Evolutionary conservation across 2,888 invertebrate genomes (phyloP).

Genomic region (Timandra comae): DNA sequence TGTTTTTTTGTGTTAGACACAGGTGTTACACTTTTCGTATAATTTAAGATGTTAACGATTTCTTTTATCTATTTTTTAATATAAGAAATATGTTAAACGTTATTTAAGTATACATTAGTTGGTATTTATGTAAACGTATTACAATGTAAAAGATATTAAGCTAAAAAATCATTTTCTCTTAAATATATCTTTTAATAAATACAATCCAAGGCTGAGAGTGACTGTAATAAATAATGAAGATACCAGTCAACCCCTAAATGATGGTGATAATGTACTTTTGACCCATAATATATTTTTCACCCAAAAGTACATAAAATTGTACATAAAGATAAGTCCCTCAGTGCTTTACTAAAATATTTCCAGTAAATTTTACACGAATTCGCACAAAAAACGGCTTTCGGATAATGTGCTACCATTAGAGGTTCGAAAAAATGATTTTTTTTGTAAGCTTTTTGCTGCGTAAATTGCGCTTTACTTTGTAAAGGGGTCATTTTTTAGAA

Average conservation of each 20-base stretch:
- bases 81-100: too few relatives aligned
- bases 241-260: conserved; percentile 38
- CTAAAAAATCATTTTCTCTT: too few relatives aligned
- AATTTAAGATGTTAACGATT: too few relatives aligned
- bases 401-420: conserved; percentile 62
- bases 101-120: too few relatives aligned
- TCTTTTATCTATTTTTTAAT: too few relatives aligned
- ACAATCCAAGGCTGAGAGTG: too few relatives aligned
- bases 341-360: conserved; percentile 48
- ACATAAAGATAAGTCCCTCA: conserved; percentile 61
- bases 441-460: conserved; percentile 41
- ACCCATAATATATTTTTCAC: conserved; percentile 4
- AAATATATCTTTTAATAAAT: too few relatives aligned
- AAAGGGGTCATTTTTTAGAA: conserved; percentile 26
- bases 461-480: conserved; percentile 25
- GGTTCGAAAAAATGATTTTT: conserved; percentile 52
- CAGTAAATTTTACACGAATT: conserved; percentile 58
- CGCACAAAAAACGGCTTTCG: conserved; percentile 55
- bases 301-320: conserved; percentile 58
- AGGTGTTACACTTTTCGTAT: too few relatives aligned
- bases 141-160: too few relatives aligned
- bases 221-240: conserved; percentile 38
- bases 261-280: conserved; percentile 34
- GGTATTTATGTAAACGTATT: too few relatives aligned
- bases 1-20: too few relatives aligned